A percentile compares a stretch with the other conserved stretches of the same genome.
Conservation (phyloP, 2,113 vertebrate genomes). For the Corydoras maculifer region DNA sequence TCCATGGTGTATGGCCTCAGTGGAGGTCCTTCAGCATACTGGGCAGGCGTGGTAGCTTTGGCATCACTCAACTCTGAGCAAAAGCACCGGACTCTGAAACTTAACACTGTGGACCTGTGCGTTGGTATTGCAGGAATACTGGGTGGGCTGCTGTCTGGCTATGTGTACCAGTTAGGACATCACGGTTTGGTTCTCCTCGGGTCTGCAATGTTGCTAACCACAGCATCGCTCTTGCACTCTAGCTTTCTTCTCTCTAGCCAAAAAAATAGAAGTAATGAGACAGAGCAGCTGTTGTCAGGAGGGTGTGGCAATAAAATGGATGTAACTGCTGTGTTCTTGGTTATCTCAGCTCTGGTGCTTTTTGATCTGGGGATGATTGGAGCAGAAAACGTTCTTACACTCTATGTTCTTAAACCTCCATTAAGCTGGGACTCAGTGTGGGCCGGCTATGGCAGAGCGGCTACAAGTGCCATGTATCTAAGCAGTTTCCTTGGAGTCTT, state of each 20-base stretch:
- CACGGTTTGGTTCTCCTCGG: constrained; percentile 37
- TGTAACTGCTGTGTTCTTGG: constrained; percentile 17
- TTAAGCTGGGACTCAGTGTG: constrained; percentile 50
- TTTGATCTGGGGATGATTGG: constrained; percentile 48
- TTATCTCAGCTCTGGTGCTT: constrained; percentile 42
- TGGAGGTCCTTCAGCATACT: constrained; percentile 47
- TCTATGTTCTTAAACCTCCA: constrained; percentile 52
- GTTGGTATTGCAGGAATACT: constrained; percentile 45
- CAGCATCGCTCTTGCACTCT: constrained; percentile 37
- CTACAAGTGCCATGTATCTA: constrained; percentile 49
- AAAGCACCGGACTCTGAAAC: constrained; percentile 45
- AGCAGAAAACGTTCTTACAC: constrained; percentile 44
- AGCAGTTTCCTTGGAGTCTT: constrained; percentile 51
- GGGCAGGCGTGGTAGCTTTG: constrained; percentile 46
- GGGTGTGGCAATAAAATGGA: constrained; percentile 8
- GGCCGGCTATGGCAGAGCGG: constrained; percentile 47
- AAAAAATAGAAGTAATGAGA: not conserved
- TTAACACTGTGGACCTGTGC: constrained; percentile 48
- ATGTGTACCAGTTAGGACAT: constrained; percentile 40
- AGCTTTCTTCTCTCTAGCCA: constrained; percentile 41
- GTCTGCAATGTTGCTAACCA: constrained; percentile 31
- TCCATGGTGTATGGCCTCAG: constrained; percentile 43
- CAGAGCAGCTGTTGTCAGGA: not conserved
- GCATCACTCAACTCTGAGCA: constrained; percentile 37
- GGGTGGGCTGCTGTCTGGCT: constrained; percentile 46